These are phyloP conservation scores for Chromobotia macracanthus DNA, from an alignment of 2,797 vertebrate species.

Conservation along the genomic window DNA sequence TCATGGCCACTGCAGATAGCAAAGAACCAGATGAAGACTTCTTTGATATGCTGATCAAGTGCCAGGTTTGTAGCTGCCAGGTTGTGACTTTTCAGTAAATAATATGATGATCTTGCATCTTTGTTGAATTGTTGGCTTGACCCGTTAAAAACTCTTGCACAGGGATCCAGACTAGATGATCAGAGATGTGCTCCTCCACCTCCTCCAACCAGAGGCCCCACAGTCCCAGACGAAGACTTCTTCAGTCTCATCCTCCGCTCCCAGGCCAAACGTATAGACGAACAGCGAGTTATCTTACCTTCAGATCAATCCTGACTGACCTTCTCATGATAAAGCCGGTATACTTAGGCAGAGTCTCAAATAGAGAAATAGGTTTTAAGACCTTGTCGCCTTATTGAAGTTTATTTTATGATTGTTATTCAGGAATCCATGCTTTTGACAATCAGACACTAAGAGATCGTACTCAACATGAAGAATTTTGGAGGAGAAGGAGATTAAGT, in stretches of 20 bases:
- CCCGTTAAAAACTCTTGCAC: neutral
- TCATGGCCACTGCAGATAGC: constrained; percentile 74
- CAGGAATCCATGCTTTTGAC: neutral
- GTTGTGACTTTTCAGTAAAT: neutral
- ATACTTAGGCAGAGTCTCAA: neutral
- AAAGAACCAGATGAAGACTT: constrained; percentile 89
- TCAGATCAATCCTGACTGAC: constrained; percentile 75
- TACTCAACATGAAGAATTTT: constrained; percentile 17
- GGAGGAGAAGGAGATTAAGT: neutral
- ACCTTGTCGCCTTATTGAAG: constrained; percentile 14
- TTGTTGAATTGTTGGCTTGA: too few species aligned
- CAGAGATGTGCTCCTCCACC: constrained; percentile 90
- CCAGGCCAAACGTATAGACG: constrained; percentile 94
- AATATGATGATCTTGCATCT: too few species aligned
- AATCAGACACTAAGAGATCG: neutral
- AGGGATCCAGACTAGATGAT: constrained; percentile 94
- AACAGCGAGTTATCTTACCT: constrained; percentile 88
- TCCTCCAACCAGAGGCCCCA: constrained; percentile 80
- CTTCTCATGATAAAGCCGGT: neutral
- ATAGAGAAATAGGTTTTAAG: neutral
- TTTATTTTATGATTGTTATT: neutral
- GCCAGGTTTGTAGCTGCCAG: constrained; percentile 80
- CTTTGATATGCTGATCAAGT: constrained; percentile 93
- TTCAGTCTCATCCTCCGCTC: constrained; percentile 92
- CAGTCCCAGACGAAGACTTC: constrained; percentile 95